Evolutionary conservation across 2,888 invertebrate genomes (phyloP), one percentile per base, ranked within the genome.

Genomic region (Cosmia pyralina): DNA sequence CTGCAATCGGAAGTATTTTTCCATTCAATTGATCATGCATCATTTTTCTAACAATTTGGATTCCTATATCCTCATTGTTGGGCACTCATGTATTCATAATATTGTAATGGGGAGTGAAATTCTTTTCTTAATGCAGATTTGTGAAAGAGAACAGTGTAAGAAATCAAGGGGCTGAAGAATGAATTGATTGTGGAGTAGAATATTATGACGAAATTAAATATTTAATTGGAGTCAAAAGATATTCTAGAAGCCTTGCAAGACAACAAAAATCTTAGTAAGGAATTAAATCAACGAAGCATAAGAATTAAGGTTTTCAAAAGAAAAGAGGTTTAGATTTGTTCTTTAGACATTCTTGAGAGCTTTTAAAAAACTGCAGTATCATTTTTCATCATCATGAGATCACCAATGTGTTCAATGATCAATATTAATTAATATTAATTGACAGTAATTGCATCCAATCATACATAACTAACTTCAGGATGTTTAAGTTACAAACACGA

Each of bases 1-100:
- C 64, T 55, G 34, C 64, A 63, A 82, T 85, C 88, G 90, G 90
- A 91, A 90, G 83, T 83, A 76, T 86, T 91, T 91, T 90, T 90
- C 89, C 88, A 76, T 77, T 66, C 86, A 81, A 82, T 72, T 90
- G 89, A 86, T 62, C 84, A 60, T 77, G 77, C 83, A 76, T 76
- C 81, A 82, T 84, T 82, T 88, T 86, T 84, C 78, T 73, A 72
- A 64, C 81, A 87, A 82, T 80, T 85, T 85, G 28, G 70, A 78
- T 72, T 84, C 78, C 73, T 77, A 74, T 72, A 68, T 72, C 68
- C 44, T 80, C 81, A 86, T 89, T 88, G 88, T 78, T 53, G 67
- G n/a, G 22, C 72, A 81, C 22, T 87, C 85, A 73, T 90, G 90
- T 89, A 88, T 90, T 77, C 88, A 52, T 90, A 90, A 90, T 85